Conservation (phyloP, 1,140 invertebrate genomes). For the Rhyzopertha dominica region DNA sequence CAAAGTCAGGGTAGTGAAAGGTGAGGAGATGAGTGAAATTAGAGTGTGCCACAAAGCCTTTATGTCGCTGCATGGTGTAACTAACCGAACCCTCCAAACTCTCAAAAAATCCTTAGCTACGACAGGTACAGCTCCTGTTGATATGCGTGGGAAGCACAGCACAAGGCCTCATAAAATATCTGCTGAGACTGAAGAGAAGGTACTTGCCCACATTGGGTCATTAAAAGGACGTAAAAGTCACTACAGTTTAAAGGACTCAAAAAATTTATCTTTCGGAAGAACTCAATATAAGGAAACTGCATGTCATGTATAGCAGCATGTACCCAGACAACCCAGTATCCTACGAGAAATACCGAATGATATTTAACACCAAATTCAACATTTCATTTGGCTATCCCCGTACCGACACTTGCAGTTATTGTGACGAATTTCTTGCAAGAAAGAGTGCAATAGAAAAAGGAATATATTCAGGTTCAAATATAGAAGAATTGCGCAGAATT, state of each 20-base stretch:
- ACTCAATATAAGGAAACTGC: constrained; percentile 10
- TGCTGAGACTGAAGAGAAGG: constrained; percentile 4
- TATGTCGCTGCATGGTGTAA: too few relatives aligned
- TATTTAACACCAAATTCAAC: constrained; percentile 13
- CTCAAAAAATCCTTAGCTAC: constrained; percentile 5
- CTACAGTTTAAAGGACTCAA: constrained; percentile 14
- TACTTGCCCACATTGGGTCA: constrained; percentile 9
- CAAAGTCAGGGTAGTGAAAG: too few relatives aligned
- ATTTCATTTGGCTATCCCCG: constrained; percentile 16
- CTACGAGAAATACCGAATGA: constrained; percentile 7
- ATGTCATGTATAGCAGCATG: constrained; percentile 7
- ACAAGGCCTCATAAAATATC: constrained; percentile 3
- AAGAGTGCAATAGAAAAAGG: neutral
- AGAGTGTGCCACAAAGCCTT: too few relatives aligned
- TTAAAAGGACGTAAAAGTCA: constrained; percentile 17
- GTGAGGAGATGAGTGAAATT: too few relatives aligned
- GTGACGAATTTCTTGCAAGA: constrained; percentile 8
- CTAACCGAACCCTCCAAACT: too few relatives aligned
- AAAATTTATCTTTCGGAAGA: constrained; percentile 15
- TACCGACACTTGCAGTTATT: constrained; percentile 12
- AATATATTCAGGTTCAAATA: neutral
- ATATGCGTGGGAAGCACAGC: constrained; percentile 6
- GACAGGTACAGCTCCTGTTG: constrained; percentile 3
- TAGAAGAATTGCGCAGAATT: constrained; percentile 1
- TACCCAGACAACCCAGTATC: constrained; percentile 4